A percentile compares a stretch with the other conserved stretches of the same genome.
These are phyloP conservation scores for Sarcophaga peregrina DNA, from an alignment of 1,140 invertebrate species.

Conservation along the genomic window DNA sequence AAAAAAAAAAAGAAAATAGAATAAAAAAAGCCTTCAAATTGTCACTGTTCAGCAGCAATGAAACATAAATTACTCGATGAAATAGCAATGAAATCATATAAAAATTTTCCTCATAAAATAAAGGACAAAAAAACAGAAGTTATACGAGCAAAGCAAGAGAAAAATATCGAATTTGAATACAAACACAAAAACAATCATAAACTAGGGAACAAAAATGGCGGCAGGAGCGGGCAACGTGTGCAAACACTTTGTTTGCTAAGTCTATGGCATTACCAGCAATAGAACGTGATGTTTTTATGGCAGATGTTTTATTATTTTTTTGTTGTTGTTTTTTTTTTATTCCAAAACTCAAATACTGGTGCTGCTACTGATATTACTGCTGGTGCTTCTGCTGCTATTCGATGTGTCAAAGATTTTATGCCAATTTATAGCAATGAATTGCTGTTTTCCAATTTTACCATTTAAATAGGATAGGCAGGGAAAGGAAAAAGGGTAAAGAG, in stretches of 20 bases:
- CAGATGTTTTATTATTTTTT: not conserved
- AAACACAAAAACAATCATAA: not conserved
- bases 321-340: not conserved
- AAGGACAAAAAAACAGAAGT: not conserved
- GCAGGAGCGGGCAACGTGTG: not conserved
- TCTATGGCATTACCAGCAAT: constrained; percentile 18
- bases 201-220: too few species aligned
- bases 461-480: not conserved
- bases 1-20: too few species aligned
- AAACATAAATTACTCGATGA: constrained; percentile 21
- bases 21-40: too few species aligned
- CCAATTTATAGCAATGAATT: constrained; percentile 10
- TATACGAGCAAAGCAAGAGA: not conserved
- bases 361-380: too few species aligned
- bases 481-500: not conserved
- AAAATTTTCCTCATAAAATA: constrained; percentile 7
- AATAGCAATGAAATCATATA: constrained; percentile 29
- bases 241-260: not conserved
- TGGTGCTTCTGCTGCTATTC: not conserved
- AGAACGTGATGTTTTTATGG: constrained; percentile 40
- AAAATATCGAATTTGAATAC: constrained; percentile 17
- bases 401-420: constrained; percentile 18
- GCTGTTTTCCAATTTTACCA: not conserved
- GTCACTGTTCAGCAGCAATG: not conserved
- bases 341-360: not conserved